Conservation (phyloP, 2,888 invertebrate species). For the Hemistola chrysoprasaria region DNA sequence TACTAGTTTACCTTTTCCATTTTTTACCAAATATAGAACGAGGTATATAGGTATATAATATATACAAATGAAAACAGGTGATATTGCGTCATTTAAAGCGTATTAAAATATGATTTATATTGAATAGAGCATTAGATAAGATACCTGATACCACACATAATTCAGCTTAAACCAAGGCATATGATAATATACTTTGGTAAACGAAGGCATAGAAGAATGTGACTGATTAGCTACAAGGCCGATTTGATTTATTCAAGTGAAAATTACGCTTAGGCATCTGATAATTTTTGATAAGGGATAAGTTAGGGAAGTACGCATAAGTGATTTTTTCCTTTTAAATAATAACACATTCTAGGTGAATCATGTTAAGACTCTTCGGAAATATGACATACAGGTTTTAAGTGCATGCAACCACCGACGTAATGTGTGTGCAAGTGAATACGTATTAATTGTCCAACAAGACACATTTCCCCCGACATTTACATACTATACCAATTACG, state of each 20-base stretch:
- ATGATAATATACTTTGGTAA: conserved; percentile 19
- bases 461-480: conserved; percentile 5
- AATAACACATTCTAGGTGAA: too few species aligned
- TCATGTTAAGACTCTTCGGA: too few species aligned
- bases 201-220: conserved; percentile 49
- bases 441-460: conserved; percentile 1
- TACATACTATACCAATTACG: conserved; percentile 16
- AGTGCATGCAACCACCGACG: too few species aligned
- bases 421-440: not conserved
- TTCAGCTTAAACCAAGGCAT: too few species aligned
- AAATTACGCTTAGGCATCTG: conserved; percentile 1
- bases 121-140: conserved; percentile 27
- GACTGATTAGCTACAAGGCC: conserved; percentile 46
- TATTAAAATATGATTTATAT: not conserved
- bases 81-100: too few species aligned
- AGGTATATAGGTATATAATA: too few species aligned
- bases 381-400: too few species aligned
- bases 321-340: too few species aligned
- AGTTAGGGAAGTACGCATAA: not conserved
- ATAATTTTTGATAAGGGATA: conserved; percentile 1
- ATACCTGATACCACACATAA: conserved; percentile 27
- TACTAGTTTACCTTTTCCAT: too few species aligned
- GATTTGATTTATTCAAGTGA: conserved; percentile 9
- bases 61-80: too few species aligned
- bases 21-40: too few species aligned